These are phyloP conservation scores for Hippoglossus hippoglossus DNA, from an alignment of 2,797 vertebrate species.

Conservation along the genomic window DNA sequence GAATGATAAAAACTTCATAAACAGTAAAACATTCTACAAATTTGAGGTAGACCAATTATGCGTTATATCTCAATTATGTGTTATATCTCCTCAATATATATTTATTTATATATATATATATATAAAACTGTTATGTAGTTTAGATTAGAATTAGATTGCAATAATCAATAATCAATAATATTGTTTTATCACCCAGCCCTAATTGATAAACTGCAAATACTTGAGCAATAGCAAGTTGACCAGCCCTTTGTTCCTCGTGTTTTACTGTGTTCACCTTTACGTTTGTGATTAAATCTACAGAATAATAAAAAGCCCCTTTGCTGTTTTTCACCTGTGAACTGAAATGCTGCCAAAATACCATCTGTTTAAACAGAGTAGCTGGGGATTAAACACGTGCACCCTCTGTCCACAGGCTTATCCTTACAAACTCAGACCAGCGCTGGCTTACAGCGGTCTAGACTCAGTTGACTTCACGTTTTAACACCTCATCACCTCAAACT, in stretches of 20 bases:
- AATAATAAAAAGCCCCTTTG: constrained; percentile 1
- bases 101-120: no score
- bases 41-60: no score
- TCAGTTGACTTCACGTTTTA: constrained; percentile 12
- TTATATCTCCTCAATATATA: no score
- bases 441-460: constrained; percentile 67
- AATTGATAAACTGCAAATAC: no score
- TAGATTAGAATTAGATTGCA: no score
- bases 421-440: constrained; percentile 47
- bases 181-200: no score
- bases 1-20: no score
- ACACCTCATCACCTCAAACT: neutral
- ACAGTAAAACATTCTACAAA: no score
- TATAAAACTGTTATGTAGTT: no score
- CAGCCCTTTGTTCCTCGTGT: neutral
- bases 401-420: constrained; percentile 67
- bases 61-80: no score
- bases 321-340: constrained; percentile 45
- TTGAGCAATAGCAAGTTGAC: no score
- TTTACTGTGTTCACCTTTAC: neutral
- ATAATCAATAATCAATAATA: no score
- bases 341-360: constrained; percentile 61
- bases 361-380: constrained; percentile 61
- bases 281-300: neutral
- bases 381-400: constrained; percentile 68